phyloP scores from a whole-genome alignment of 2,888 invertebrate genomes.

The Mythimna loreyi region DNA sequence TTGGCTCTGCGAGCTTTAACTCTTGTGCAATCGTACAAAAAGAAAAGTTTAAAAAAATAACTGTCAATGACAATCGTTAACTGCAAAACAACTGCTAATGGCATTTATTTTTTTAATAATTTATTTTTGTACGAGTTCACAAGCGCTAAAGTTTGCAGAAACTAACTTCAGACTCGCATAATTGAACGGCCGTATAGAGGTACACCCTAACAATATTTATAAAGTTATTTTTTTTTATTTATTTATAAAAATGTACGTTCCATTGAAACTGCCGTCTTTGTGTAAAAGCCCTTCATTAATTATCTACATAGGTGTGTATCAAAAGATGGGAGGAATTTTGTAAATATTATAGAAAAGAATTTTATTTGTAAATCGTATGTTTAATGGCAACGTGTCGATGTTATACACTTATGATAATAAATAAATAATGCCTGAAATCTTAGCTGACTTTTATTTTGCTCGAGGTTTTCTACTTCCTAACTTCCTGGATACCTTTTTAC shows the following conservation, averaged over 20 bases:
- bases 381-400: constrained; percentile 89
- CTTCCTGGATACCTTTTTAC: neutral
- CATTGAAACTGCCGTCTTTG: constrained; percentile 49
- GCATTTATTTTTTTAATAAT: no score
- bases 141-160: no score
- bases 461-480: neutral
- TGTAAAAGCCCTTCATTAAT: constrained; percentile 41
- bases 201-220: no score
- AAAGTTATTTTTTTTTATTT: no score
- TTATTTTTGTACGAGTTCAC: no score
- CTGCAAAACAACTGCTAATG: no score
- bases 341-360: constrained; percentile 83
- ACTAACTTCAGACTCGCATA: no score
- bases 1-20: no score
- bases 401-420: constrained; percentile 88
- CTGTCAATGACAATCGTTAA: no score
- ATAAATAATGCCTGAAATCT: constrained; percentile 81
- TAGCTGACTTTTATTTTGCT: constrained; percentile 16
- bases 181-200: no score
- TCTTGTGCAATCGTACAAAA: no score
- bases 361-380: constrained; percentile 88
- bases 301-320: constrained; percentile 71
- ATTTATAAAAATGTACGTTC: constrained; percentile 11
- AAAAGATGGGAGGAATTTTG: constrained; percentile 79
- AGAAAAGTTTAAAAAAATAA: no score